Base-by-base conservation (phyloP, 2,797 vertebrate species). In the Perodicticus potto region DNA sequence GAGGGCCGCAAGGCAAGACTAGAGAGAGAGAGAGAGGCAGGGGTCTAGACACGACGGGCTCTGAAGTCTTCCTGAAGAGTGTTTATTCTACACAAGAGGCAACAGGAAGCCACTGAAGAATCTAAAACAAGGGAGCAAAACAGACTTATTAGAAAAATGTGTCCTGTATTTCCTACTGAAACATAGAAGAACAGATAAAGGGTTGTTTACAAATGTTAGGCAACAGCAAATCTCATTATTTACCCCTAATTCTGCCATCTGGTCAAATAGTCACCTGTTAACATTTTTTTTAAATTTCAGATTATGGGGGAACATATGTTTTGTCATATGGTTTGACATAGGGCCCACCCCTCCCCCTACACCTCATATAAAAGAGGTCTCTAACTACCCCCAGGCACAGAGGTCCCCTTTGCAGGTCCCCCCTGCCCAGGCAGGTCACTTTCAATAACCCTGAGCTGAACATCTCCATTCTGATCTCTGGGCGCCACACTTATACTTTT, bases 161-260 rank as follows among this genome's bases (percentile, higher is more conserved):
- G 12, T 34, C 57, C 89, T 7, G 8, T 32, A 45, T 16, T 23
- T 25, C 4, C 2, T 67, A n/a, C 5, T 45, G 61, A 93, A 59
- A 65, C 6, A 82, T 17, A 53, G 22, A 91, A 59, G 72, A 37
- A 78, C 13, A 69, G 27, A 89, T 61, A 83, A 67, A 91, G n/a
- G 5, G 22, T 91, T 95, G 11, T 86, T 88, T n/a, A 69, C 14
- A 92, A 92, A 63, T 43, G 14, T 32, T 65, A 69, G 90, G 77
- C 34, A 92, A 29, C 13, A 73, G 22, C 27, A 89, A 63, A 67
- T 17, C 27, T 78, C 65, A 70, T 73, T 57, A 45, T 49, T 85
- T 81, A 57, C 2, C 34, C n/a, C 17, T 7, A 77, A 2, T 45
- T 86, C 17, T 27, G 76, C 23, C 40, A 45, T 13, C 53, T 88